phyloP scores from a whole-genome alignment of 1,140 invertebrate genomes.

The Rhynchophorus ferrugineus region DNA sequence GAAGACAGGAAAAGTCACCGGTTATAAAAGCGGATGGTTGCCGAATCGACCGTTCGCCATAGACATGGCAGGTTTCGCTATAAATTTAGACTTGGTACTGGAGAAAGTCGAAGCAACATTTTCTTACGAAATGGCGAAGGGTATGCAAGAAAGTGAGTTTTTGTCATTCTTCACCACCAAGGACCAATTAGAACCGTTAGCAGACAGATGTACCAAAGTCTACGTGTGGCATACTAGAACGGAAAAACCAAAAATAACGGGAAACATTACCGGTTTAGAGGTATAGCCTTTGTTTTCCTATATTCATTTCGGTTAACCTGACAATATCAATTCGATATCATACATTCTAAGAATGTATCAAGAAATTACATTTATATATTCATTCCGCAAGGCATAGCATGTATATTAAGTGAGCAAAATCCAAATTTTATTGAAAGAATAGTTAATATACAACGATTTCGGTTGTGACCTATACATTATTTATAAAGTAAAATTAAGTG shows the following conservation, averaged over 20 bases:
- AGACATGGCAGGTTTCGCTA: slow-evolving; percentile 98
- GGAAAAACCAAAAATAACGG: slow-evolving; percentile 67
- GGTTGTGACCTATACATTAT: too few relatives aligned
- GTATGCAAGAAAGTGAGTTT: slow-evolving; percentile 89
- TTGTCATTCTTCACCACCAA: slow-evolving; percentile 69
- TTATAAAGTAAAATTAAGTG: too few relatives aligned
- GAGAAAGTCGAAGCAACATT: slow-evolving; percentile 72
- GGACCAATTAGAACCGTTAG: slow-evolving; percentile 79
- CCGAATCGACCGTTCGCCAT: slow-evolving; percentile 87
- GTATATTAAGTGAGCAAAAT: too few relatives aligned
- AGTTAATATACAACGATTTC: too few relatives aligned
- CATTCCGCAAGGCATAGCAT: too few relatives aligned
- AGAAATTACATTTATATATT: too few relatives aligned
- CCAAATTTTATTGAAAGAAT: too few relatives aligned
- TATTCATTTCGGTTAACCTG: too few relatives aligned
- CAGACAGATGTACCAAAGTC: slow-evolving; percentile 84
- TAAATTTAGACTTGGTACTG: slow-evolving; percentile 76
- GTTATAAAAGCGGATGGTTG: slow-evolving; percentile 80
- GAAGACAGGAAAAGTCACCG: slow-evolving; percentile 62
- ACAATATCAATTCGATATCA: too few relatives aligned
- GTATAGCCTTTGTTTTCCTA: slow-evolving; percentile 50
- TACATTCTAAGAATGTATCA: neutral
- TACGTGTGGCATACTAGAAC: slow-evolving; percentile 97
- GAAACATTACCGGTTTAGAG: slow-evolving; percentile 69
- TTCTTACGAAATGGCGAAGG: slow-evolving; percentile 73